These are phyloP conservation scores for Cosmopolites sordidus DNA, from an alignment of 2,888 invertebrate species.

Conservation along the genomic window DNA sequence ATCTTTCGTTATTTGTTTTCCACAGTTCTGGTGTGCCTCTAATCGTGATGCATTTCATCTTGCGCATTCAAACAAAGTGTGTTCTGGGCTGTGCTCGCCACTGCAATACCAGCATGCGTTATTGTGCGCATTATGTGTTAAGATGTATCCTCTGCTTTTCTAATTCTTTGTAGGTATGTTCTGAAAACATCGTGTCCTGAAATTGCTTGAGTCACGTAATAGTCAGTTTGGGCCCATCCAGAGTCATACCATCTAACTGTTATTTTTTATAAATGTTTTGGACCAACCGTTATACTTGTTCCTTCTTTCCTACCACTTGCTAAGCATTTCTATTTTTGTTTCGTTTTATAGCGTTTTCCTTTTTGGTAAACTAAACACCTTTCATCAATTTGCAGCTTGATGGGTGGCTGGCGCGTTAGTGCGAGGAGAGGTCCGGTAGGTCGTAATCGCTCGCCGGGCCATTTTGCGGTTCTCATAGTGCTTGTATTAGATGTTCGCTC, in stretches of 20 bases:
- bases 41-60: too few relatives aligned
- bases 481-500: neutral
- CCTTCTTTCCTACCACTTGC: neutral
- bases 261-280: neutral
- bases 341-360: neutral
- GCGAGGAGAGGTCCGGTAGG: neutral
- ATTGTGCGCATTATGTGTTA: too few relatives aligned
- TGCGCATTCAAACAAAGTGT: neutral
- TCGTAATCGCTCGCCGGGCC: too few relatives aligned
- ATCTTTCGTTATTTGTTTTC: too few relatives aligned
- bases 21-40: too few relatives aligned
- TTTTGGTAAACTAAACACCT: neutral
- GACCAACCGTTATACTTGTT: neutral
- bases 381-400: neutral
- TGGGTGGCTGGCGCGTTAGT: neutral
- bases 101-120: constrained; percentile 3
- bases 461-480: neutral
- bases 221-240: too few relatives aligned
- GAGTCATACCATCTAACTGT: neutral
- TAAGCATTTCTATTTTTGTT: too few relatives aligned
- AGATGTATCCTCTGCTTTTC: constrained; percentile 2
- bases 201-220: too few relatives aligned
- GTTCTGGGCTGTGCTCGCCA: neutral
- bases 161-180: neutral
- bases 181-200: constrained; percentile 2